A percentile compares a stretch with the other conserved stretches of the same genome.
Evolutionary conservation across 2,797 vertebrate species (phyloP).

Genomic region (Acanthopagrus latus): DNA sequence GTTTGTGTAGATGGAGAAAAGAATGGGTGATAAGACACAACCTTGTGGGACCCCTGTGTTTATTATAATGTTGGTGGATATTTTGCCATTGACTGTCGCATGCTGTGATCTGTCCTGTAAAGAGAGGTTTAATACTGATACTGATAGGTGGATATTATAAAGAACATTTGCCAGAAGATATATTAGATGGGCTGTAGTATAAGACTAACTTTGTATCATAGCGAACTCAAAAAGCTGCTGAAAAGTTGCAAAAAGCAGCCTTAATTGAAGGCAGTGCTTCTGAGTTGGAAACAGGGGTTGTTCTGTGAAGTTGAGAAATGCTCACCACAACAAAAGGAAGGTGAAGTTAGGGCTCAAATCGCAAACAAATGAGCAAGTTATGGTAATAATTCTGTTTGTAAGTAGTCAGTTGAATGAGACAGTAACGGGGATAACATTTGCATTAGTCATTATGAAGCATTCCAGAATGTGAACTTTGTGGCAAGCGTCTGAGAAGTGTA

Average conservation of each 20-base stretch:
- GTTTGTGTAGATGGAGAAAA: too few relatives aligned
- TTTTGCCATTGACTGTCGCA: too few relatives aligned
- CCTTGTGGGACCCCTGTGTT: too few relatives aligned
- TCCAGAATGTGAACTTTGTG: constrained; percentile 16
- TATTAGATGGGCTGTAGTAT: too few relatives aligned
- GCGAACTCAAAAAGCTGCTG: not conserved
- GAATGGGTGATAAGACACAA: too few relatives aligned
- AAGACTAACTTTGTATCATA: too few relatives aligned
- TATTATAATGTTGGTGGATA: too few relatives aligned
- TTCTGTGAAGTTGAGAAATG: not conserved
- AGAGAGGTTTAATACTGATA: too few relatives aligned
- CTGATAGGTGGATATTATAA: too few relatives aligned
- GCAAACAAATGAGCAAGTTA: not conserved
- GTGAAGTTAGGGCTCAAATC: not conserved
- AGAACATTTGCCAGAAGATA: too few relatives aligned
- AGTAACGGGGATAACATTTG: not conserved
- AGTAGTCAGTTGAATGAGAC: not conserved
- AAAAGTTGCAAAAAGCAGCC: not conserved
- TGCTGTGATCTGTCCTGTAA: too few relatives aligned
- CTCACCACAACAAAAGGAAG: not conserved
- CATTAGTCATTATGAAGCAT: constrained; percentile 14
- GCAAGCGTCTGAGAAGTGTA: constrained; percentile 18
- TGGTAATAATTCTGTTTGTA: not conserved
- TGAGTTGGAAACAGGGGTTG: not conserved
- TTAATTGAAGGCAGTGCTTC: not conserved